Base-by-base conservation (phyloP, 2,113 vertebrate species). In the Varanus komodoensis region DNA sequence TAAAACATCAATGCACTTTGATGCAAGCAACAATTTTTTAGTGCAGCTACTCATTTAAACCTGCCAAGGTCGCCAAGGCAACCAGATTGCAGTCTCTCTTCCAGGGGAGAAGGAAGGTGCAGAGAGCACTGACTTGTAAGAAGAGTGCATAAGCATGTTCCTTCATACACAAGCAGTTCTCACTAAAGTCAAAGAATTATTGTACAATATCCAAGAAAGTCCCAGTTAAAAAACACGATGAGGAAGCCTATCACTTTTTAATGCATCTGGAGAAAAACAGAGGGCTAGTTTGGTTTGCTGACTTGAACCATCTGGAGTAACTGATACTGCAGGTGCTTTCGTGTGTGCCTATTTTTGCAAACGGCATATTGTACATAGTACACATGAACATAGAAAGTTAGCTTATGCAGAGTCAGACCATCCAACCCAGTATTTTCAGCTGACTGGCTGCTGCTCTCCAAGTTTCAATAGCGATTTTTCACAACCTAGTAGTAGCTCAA, bases 51-150 rank as follows among this genome's bases (percentile, higher is more conserved):
- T 91, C 92, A 93, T 85, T 95, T 93, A 90, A 94, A 96, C 91
- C 90, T 90, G 89, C 87, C 92, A 91, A 80, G 86, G 90, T 94
- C 89, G 89, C 81, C 68, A 94, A 87, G 95, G 93, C 90, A 93
- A 89, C 73, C 79, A n/a, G 87, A 92, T 91, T 94, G 94, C 92
- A 94, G 90, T 90, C 38, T 3, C 87, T 77, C 69, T 91, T 91
- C 85, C 82, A 94, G 92, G 27, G 89, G 83, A 91, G 92, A 94
- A 91, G 91, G 87, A 94, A 95, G 89, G 0, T 0, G 87, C 48
- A 92, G 74, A 93, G 92, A 68, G 4, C 68, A 17, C 68, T 92
- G 74, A 85, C 77, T 87, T 71, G 84, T 84, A 84, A 61, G 54
- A n/a, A 0, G 81, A 93, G 17, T 8, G 7, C 84, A 85, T 87